Conservation (phyloP, 30 jellyfish, hydroid and myxozoan genomes). For the Sanderia malayensis region DNA sequence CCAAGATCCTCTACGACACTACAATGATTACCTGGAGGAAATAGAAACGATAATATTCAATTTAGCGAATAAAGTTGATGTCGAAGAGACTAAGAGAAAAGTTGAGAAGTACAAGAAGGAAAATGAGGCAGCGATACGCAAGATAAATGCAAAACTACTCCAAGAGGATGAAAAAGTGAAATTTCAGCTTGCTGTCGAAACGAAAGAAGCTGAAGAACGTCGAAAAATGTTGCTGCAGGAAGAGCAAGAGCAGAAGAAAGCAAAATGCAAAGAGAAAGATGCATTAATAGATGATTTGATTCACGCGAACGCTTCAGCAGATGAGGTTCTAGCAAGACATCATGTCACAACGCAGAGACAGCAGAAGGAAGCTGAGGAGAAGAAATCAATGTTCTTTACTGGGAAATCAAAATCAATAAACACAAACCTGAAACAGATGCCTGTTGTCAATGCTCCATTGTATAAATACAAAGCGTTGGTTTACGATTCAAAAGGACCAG, state of each 20-base stretch:
- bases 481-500: constrained; percentile 66
- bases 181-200: constrained; percentile 61
- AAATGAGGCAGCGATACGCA: constrained; percentile 69
- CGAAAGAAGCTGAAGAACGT: constrained; percentile 56
- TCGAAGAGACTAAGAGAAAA: constrained; percentile 75
- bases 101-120: constrained; percentile 83
- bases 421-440: constrained; percentile 23
- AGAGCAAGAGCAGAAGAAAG: constrained; percentile 51
- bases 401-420: constrained; percentile 61
- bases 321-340: constrained; percentile 93
- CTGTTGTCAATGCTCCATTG: constrained; percentile 58
- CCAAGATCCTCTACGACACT: constrained; percentile 61
- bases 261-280: constrained; percentile 77
- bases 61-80: constrained; percentile 79
- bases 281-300: constrained; percentile 84
- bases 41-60: constrained; percentile 76
- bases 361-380: constrained; percentile 77
- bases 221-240: constrained; percentile 35
- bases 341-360: constrained; percentile 40
- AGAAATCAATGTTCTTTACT: constrained; percentile 82
- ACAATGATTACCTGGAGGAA: constrained; percentile 91
- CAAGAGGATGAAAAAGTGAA: constrained; percentile 76
- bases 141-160: constrained; percentile 72
- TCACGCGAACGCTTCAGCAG: constrained; percentile 96
- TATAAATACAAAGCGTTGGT: constrained; percentile 61